Base-by-base conservation (phyloP, 2,888 invertebrate species). In the Cheilosia urbana region DNA sequence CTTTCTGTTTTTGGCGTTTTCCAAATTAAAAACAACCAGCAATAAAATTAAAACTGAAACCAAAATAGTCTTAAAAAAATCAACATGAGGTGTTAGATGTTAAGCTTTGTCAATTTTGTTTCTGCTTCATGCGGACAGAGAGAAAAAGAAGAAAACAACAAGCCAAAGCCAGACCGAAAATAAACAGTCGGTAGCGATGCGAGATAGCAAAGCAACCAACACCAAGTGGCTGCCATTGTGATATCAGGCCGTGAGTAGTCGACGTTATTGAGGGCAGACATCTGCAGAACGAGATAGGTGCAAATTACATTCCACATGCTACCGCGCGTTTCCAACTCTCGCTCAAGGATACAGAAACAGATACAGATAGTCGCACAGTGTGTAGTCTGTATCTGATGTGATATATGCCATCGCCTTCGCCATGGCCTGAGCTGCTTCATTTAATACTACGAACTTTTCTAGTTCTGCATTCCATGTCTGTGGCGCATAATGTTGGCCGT, bases 281-380 rank as follows among this genome's bases (percentile, higher is more conserved):
- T 80, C 84, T 80, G 80, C 84, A 85, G 76, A 80, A 80, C 80
- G 69, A 80, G 76, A 85, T 80, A 85, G 84, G 80, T 85, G 84
- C 84, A 85, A 85, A 85, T 85, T 85, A 85, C 84, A 85, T 85
- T 85, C 84, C 76, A 76, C 84, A 85, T 85, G 84, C 84, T 85
- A 76, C 80, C 84, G 80, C 79, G 79, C 69, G 30, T 9, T 76
- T 75, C 40, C 60, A 85, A 71, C 66, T 66, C 66, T 66, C 75
- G 53, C 53, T 55, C 58, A 80, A 79, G 73, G 80, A 78, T 71
- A 55, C 60, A 69, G 49, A 79, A 57, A 24, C 24, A 24, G 24
- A 24, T 24, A 65, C 47, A 45, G 37, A 75, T 47, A 34, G 55
- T 34, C 40, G 24, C 57, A 58, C 49, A 47, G 15, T 47, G 9